Evolutionary conservation across 2,113 vertebrate species (phyloP).

Genomic region (Nothobranchius furzeri): DNA sequence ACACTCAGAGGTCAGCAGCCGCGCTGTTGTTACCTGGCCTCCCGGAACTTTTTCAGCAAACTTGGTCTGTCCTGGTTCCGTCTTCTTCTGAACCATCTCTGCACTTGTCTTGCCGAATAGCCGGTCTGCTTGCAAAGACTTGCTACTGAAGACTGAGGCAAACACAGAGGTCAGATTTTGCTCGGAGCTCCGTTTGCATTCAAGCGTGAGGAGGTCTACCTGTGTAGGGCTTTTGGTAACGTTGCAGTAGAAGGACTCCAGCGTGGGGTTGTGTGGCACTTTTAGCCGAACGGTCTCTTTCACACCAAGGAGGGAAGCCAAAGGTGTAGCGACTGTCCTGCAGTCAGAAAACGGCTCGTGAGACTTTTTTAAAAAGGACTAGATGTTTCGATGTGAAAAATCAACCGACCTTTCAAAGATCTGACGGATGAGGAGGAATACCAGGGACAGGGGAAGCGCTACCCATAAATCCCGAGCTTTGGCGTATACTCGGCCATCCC

Average conservation of each 20-base stretch:
- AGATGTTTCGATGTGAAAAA: constrained; percentile 23
- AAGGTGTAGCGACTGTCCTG: constrained; percentile 83
- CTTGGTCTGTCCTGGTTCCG: constrained; percentile 95
- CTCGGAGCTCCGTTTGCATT: background rate
- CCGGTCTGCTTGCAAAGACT: constrained; percentile 74
- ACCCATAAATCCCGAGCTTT: constrained; percentile 87
- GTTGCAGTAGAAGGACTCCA: constrained; percentile 86
- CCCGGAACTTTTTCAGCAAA: constrained; percentile 92
- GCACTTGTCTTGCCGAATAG: constrained; percentile 84
- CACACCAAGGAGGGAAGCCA: constrained; percentile 86
- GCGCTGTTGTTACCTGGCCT: constrained; percentile 83
- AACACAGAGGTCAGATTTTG: constrained; percentile 6
- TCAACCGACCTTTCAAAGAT: constrained; percentile 89
- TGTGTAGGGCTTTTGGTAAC: constrained; percentile 79
- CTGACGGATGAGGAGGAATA: constrained; percentile 88
- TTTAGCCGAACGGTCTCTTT: constrained; percentile 87
- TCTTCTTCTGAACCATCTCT: constrained; percentile 92
- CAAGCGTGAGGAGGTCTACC: constrained; percentile 27
- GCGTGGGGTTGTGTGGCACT: constrained; percentile 80
- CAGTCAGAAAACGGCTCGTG: background rate
- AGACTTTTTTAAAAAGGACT: background rate
- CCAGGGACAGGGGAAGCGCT: constrained; percentile 86
- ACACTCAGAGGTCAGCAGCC: constrained; percentile 31
- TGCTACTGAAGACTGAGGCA: constrained; percentile 64
- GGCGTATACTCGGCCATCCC: constrained; percentile 86